Evolutionary conservation across 2,113 vertebrate genomes (phyloP), one percentile per base, ranked within the genome.

Genomic region (Aepyceros melampus): DNA sequence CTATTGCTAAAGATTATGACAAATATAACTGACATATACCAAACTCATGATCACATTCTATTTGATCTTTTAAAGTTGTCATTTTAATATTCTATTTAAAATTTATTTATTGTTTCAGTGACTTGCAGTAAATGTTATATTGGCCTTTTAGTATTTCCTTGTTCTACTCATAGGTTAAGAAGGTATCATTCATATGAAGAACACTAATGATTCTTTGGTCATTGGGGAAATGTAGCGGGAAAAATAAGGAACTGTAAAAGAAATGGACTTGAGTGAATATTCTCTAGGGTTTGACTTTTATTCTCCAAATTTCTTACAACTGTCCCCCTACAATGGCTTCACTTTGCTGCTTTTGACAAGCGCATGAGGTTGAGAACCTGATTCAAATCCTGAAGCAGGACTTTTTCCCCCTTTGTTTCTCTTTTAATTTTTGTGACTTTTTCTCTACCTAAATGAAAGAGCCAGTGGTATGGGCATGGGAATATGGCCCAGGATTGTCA

Each of bases 91-190:
- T 6, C 3, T 82, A 86, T 60, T 85, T 92, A 12, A 31, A 88
- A 53, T 94, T 12, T 51, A 36, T 49, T 25, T 71, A 5, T 33
- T 89, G 17, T 55, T 93, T 71, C 47, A 76, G 1, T 79, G 23
- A 12, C 27, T 49, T 0, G 0, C 19, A 79, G 47, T 56, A 29
- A 49, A 76, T 67, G 2, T 10, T 58, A 19, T 14, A 0, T 43
- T 49, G 1, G 11, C 86, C 58, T 93, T 95, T 83, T 47, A 78
- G 4, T 33, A 79, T 67, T 84, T 95, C 15, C 1, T 7, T 43
- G 0, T 9, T 56, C 17, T 76, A 90, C 1, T 21, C 16, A 67
- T 3, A 82, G 4, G 9, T 47, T 55, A 4, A 94, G 17, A 67
- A 53, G 23, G 71, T 62, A 45, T 27, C 0, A 36, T 86, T 6